Conservation (phyloP, 1,140 invertebrate genomes). For the Tetramorium alpestre region DNA sequence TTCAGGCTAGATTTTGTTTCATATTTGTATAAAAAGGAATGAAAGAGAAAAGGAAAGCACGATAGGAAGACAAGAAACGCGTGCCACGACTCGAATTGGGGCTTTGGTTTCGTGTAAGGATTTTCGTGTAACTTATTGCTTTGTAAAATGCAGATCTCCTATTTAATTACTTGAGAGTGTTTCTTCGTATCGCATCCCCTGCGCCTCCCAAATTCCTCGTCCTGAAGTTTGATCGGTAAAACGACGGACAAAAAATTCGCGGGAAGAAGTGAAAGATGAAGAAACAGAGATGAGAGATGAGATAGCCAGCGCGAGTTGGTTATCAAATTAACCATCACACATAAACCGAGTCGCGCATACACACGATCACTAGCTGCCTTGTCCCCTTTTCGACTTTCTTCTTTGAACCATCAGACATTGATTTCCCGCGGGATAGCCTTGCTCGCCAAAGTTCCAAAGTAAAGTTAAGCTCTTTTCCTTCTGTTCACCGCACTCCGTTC, state of each 20-base stretch:
- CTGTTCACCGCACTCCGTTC: slow-evolving; percentile 22
- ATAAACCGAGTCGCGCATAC: slow-evolving; percentile 2
- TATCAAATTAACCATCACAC: slow-evolving; percentile 58
- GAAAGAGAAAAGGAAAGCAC: slow-evolving; percentile 11
- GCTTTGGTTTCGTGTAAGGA: slow-evolving; percentile 80
- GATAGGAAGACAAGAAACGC: slow-evolving; percentile 16
- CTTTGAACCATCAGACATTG: slow-evolving; percentile 42
- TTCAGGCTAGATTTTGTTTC: slow-evolving; percentile 36
- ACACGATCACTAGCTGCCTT: slow-evolving; percentile 8
- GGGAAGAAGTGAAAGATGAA: not conserved
- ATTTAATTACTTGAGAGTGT: slow-evolving; percentile 84
- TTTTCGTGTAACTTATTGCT: slow-evolving; percentile 85
- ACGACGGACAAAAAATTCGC: not conserved
- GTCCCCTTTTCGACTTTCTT: slow-evolving; percentile 36
- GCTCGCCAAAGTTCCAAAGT: slow-evolving; percentile 41
- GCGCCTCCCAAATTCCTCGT: not conserved
- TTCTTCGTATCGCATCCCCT: slow-evolving; percentile 12
- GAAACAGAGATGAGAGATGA: slow-evolving; percentile 29
- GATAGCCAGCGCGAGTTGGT: slow-evolving; percentile 13
- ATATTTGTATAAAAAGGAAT: slow-evolving; percentile 65
- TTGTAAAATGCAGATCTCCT: slow-evolving; percentile 86
- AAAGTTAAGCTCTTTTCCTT: slow-evolving; percentile 63
- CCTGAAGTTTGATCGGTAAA: slow-evolving; percentile 35
- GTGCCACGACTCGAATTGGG: slow-evolving; percentile 65
- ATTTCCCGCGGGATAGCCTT: slow-evolving; percentile 48